phyloP scores from a whole-genome alignment of 2,888 invertebrate genomes.

The Heliconius aoede region DNA sequence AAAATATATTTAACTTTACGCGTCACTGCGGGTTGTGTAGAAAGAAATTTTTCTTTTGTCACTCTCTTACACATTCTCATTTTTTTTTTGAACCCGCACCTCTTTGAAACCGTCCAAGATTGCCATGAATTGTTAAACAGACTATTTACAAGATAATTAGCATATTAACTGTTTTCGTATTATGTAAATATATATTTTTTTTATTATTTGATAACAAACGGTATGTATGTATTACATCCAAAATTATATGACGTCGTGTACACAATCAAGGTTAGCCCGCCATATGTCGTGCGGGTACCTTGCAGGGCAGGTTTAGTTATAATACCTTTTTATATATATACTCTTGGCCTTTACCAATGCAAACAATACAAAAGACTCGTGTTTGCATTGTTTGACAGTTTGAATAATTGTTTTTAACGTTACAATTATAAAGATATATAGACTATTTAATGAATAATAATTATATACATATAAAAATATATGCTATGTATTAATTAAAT shows the following conservation, averaged over 20 bases:
- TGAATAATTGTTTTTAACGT: slow-evolving; percentile 3
- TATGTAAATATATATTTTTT: too few species aligned
- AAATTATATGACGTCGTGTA: not conserved
- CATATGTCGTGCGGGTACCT: slow-evolving; percentile 12
- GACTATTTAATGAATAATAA: not conserved
- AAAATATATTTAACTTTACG: too few species aligned
- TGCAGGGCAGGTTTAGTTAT: slow-evolving; percentile 24
- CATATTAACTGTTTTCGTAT: too few species aligned
- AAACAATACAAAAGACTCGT: not conserved
- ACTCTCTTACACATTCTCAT: too few species aligned
- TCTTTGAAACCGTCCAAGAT: too few species aligned
- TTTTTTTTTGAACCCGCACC: too few species aligned
- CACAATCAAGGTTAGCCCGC: slow-evolving; percentile 14
- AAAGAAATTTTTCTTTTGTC: too few species aligned
- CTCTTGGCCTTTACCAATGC: slow-evolving; percentile 19
- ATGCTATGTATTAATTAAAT: too few species aligned
- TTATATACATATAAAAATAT: too few species aligned
- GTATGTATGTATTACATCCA: not conserved
- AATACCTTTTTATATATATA: not conserved
- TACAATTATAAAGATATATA: not conserved
- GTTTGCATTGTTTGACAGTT: slow-evolving; percentile 30
- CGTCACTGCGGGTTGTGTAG: too few species aligned
- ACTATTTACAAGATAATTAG: too few species aligned
- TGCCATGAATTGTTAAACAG: too few species aligned
- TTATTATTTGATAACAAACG: not conserved